Conservation (phyloP, 1,140 invertebrate genomes). For the Dreissena polymorpha region DNA sequence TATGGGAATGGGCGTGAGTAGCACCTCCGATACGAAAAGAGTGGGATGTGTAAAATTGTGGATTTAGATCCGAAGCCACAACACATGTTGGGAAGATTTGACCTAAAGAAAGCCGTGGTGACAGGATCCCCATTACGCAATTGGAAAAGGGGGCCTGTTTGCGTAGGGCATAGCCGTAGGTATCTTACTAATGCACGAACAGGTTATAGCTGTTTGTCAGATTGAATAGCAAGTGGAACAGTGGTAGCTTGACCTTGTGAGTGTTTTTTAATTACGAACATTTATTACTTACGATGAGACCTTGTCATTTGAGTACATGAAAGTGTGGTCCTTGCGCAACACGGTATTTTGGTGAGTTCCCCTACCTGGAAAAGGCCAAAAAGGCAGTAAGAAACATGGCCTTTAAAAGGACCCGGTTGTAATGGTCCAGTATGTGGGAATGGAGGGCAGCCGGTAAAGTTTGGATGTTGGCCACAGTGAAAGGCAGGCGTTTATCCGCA, state of each 20-base stretch:
- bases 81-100: constrained; percentile 14
- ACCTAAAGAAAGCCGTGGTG: constrained; percentile 8
- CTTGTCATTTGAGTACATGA: neutral
- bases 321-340: neutral
- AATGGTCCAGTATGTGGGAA: neutral
- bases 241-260: neutral
- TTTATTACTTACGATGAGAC: neutral
- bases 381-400: constrained; percentile 29
- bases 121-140: neutral
- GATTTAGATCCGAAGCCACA: neutral
- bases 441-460: neutral
- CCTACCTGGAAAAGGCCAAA: constrained; percentile 22
- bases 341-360: constrained; percentile 14
- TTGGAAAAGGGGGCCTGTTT: constrained; percentile 10
- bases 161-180: neutral
- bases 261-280: constrained; percentile 22
- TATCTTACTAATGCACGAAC: neutral
- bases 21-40: constrained; percentile 38
- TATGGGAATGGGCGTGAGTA: constrained; percentile 8
- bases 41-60: constrained; percentile 16
- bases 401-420: neutral
- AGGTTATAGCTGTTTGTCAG: neutral
- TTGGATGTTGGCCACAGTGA: neutral
- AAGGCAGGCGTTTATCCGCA: constrained; percentile 22
- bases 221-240: neutral